Percentiles rank a stretch among this genome's conserved stretches.
Evolutionary conservation across 2,113 vertebrate species (phyloP).

Genomic region (Solenodon paradoxus): DNA sequence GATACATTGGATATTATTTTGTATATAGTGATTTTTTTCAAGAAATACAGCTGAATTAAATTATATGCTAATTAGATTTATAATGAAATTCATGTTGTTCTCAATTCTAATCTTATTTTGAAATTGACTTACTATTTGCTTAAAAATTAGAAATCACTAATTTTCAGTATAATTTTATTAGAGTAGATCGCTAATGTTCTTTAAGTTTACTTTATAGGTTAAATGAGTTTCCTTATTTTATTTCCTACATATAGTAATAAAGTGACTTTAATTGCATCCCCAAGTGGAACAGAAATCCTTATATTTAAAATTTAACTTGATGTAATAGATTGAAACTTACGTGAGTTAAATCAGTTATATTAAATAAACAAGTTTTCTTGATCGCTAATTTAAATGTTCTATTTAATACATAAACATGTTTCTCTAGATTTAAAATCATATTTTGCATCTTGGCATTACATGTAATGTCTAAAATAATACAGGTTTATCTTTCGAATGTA

Average conservation of each 20-base stretch:
- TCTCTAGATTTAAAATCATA: background rate
- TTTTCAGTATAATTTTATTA: background rate
- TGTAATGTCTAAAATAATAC: background rate
- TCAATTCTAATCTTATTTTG: background rate
- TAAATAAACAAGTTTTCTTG: background rate
- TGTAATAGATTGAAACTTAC: background rate
- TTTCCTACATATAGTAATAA: background rate
- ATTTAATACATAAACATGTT: background rate
- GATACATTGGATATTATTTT: background rate
- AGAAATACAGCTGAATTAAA: background rate
- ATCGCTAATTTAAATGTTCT: background rate
- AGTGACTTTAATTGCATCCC: background rate
- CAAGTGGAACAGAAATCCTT: background rate
- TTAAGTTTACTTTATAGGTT: background rate
- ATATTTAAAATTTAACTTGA: background rate
- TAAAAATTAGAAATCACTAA: background rate
- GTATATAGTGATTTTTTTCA: background rate
- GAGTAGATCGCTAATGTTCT: background rate
- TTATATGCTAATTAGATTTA: background rate
- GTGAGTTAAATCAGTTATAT: background rate
- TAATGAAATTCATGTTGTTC: background rate
- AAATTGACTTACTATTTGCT: background rate
- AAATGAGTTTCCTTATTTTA: background rate
- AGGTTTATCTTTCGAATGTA: background rate
- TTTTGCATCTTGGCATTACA: background rate